These are phyloP conservation scores for Orthonychiurus folsomi DNA, from an alignment of 2,888 invertebrate species.

Conservation along the genomic window DNA sequence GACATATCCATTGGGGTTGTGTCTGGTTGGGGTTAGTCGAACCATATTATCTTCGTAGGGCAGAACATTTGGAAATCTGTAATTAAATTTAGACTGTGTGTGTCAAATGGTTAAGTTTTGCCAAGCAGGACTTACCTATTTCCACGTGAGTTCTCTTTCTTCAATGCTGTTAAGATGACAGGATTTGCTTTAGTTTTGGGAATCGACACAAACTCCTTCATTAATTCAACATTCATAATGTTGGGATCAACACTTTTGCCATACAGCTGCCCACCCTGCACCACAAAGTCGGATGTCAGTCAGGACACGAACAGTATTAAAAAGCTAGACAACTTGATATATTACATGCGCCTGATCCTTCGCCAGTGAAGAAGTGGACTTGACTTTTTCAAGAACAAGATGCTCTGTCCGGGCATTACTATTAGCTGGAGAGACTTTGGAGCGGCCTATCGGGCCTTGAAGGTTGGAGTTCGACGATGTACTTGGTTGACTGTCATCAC, in stretches of 20 bases:
- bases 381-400: too few relatives aligned
- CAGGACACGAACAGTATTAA: too few relatives aligned
- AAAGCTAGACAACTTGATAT: too few relatives aligned
- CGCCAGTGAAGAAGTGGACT: too few relatives aligned
- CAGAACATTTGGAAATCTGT: slow-evolving; percentile 60
- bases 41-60: slow-evolving; percentile 88
- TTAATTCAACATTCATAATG: too few relatives aligned
- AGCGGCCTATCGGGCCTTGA: too few relatives aligned
- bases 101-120: neutral
- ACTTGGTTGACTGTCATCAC: too few relatives aligned
- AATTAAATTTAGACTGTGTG: slow-evolving; percentile 42
- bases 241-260: slow-evolving; percentile 35
- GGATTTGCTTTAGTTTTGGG: slow-evolving; percentile 62
- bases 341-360: too few relatives aligned
- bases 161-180: slow-evolving; percentile 61
- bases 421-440: too few relatives aligned
- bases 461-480: too few relatives aligned
- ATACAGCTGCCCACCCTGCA: slow-evolving; percentile 40
- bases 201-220: slow-evolving; percentile 80
- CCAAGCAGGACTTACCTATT: slow-evolving; percentile 45
- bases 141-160: slow-evolving; percentile 55
- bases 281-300: too few relatives aligned
- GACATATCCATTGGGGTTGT: slow-evolving; percentile 79
- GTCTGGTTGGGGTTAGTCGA: slow-evolving; percentile 66
- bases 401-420: too few relatives aligned